These are phyloP conservation scores for Archocentrus centrarchus DNA, from an alignment of 2,113 vertebrate genomes.

Conservation along the genomic window DNA sequence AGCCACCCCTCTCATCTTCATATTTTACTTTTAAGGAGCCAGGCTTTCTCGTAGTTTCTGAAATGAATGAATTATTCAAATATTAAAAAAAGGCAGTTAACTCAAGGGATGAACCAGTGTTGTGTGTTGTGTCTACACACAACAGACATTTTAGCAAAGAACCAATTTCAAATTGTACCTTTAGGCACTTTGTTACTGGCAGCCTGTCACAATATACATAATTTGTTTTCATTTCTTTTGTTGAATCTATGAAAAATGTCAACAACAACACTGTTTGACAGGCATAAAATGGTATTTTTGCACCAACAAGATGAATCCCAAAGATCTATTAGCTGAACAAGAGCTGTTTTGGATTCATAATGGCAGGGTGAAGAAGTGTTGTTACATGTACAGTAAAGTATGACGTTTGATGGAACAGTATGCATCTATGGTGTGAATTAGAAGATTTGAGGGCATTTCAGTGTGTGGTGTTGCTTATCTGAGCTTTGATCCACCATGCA, in stretches of 20 bases:
- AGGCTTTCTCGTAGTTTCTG: not conserved
- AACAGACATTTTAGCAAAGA: no score
- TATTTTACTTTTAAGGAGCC: not conserved
- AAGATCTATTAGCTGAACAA: no score
- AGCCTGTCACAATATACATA: not conserved
- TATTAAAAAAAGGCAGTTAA: not conserved
- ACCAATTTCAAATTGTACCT: no score
- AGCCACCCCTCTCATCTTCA: not conserved
- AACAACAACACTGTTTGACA: not conserved
- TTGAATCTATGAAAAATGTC: not conserved
- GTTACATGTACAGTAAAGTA: no score
- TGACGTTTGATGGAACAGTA: no score
- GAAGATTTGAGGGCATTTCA: no score
- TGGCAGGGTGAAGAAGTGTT: no score
- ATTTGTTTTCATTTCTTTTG: not conserved
- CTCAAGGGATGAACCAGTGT: not conserved
- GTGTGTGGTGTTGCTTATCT: no score
- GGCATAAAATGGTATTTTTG: not conserved
- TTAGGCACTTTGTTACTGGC: not conserved
- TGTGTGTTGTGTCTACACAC: not conserved
- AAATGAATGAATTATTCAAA: not conserved
- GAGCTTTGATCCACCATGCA: no score
- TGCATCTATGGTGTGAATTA: no score
- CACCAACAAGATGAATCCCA: not conserved
- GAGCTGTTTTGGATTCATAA: no score